A percentile compares a stretch with the other conserved stretches of the same genome.
Evolutionary conservation across 1,140 invertebrate genomes (phyloP).

Genomic region (Drosophila serrata): DNA sequence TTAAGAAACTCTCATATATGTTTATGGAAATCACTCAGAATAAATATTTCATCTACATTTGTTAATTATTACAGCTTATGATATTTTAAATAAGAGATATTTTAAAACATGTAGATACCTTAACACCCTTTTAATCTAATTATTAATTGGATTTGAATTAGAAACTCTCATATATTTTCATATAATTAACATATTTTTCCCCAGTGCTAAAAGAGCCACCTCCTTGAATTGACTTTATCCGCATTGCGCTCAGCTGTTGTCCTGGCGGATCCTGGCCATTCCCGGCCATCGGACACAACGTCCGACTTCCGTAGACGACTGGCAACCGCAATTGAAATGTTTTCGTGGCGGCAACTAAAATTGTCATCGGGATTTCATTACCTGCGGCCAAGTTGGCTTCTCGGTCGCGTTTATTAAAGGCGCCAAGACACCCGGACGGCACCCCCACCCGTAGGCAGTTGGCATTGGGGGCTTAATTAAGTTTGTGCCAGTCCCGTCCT

Average conservation of each 20-base stretch:
- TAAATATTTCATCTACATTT: no score
- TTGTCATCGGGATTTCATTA: slow-evolving; percentile 83
- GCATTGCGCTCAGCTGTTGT: slow-evolving; percentile 59
- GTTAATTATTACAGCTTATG: no score
- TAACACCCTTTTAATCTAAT: no score
- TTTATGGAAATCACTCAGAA: not conserved
- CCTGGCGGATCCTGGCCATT: slow-evolving; percentile 18
- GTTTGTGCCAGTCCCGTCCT: slow-evolving; percentile 48
- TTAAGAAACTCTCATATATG: no score
- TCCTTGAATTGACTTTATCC: slow-evolving; percentile 79
- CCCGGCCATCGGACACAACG: slow-evolving; percentile 64
- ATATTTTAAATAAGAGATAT: no score
- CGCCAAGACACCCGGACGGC: slow-evolving; percentile 24
- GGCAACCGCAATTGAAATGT: slow-evolving; percentile 81
- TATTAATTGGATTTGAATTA: not conserved
- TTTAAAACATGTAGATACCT: no score
- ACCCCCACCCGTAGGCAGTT: slow-evolving; percentile 58
- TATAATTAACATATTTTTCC: not conserved
- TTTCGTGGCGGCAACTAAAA: slow-evolving; percentile 82
- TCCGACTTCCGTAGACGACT: slow-evolving; percentile 57
- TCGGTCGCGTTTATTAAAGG: slow-evolving; percentile 73
- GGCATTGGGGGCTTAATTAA: slow-evolving; percentile 75
- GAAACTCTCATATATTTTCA: not conserved
- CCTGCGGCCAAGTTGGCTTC: slow-evolving; percentile 76
- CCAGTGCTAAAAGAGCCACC: slow-evolving; percentile 51